These are phyloP conservation scores for Glyphotaelius pellucidus DNA, from an alignment of 2,888 invertebrate genomes.

Conservation along the genomic window DNA sequence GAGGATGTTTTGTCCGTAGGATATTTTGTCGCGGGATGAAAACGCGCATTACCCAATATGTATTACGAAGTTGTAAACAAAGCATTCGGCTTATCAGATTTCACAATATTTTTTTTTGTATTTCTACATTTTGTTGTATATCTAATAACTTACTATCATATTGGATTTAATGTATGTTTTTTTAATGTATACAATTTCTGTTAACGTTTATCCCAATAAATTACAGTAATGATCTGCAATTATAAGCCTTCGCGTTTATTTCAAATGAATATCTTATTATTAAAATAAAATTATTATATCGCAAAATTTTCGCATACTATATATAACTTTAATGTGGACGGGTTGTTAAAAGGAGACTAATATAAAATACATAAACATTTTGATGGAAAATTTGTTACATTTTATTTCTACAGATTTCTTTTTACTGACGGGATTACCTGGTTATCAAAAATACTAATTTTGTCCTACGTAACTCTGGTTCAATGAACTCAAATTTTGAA, in stretches of 20 bases:
- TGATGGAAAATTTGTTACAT: neutral
- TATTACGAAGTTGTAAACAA: no score
- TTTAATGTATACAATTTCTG: neutral
- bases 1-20: no score
- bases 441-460: neutral
- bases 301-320: neutral
- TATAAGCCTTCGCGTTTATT: neutral
- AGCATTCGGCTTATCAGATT: no score
- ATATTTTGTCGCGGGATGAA: no score
- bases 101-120: no score
- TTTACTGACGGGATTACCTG: neutral
- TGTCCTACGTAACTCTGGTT: no score
- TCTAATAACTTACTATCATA: no score
- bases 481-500: no score
- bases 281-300: no score
- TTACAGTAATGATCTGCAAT: neutral
- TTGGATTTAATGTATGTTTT: no score
- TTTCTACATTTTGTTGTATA: no score
- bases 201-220: neutral
- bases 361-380: neutral
- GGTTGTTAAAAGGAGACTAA: neutral
- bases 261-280: neutral
- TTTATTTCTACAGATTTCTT: neutral
- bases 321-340: neutral
- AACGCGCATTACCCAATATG: no score